Conservation (phyloP, 2,797 vertebrate species). For the Apogon talboti region DNA sequence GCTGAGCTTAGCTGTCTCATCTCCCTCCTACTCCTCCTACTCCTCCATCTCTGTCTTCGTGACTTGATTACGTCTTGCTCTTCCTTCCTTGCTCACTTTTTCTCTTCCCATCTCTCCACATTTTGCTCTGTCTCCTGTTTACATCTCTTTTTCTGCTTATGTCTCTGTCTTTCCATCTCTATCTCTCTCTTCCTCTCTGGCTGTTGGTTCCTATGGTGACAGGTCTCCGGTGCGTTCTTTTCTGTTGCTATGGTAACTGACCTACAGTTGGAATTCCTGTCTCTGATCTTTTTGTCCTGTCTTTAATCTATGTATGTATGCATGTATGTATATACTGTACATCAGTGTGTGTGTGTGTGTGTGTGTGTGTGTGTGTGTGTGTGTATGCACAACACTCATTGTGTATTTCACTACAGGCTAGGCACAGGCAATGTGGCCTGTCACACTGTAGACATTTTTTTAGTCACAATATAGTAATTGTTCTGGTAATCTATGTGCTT, state of each 20-base stretch:
- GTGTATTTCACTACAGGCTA: too few species aligned
- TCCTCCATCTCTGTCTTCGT: conserved; percentile 33
- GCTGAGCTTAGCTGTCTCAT: conserved; percentile 30
- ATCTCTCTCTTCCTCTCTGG: conserved; percentile 38
- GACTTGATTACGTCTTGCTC: conserved; percentile 42
- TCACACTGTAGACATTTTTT: too few species aligned
- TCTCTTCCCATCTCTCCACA: conserved; percentile 21
- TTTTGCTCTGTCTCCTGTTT: conserved; percentile 54
- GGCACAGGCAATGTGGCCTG: too few species aligned
- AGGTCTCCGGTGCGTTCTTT: conserved; percentile 66
- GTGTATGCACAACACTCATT: too few species aligned
- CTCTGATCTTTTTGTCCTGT: conserved; percentile 67
- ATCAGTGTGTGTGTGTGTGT: not conserved
- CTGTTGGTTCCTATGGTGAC: conserved; percentile 77
- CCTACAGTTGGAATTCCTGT: conserved; percentile 70
- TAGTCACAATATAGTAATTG: too few species aligned
- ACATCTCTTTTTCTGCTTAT: conserved; percentile 36
- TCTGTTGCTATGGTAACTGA: conserved; percentile 80
- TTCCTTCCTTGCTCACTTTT: conserved; percentile 43
- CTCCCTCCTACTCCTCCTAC: conserved; percentile 35
- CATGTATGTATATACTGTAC: not conserved
- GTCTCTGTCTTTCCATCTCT: conserved; percentile 31
- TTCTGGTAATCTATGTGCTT: too few species aligned
- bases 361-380: too few species aligned
- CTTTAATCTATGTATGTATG: conserved; percentile 39